A percentile compares a stretch with the other conserved stretches of the same genome.
Evolutionary conservation across 2,888 invertebrate genomes (phyloP).

Genomic region (Xanthia togata): DNA sequence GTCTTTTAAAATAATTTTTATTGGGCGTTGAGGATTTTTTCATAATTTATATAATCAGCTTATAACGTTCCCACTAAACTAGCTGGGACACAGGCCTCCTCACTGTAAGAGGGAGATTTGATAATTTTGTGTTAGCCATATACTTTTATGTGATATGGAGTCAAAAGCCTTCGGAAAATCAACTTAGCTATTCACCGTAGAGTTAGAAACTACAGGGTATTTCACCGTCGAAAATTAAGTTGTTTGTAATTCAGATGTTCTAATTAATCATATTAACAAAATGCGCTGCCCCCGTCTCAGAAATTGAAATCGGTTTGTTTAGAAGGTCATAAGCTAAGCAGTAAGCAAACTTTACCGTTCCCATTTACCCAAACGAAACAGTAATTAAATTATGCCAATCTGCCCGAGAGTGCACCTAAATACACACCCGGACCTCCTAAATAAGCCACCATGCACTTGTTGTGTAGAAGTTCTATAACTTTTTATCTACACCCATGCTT

Average conservation of each 20-base stretch:
- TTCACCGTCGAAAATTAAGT: not conserved
- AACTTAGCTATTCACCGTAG: not conserved
- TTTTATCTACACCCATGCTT: too few species aligned
- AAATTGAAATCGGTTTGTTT: conserved; percentile 7
- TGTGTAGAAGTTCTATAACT: too few species aligned
- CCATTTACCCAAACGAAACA: not conserved
- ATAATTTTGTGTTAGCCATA: too few species aligned
- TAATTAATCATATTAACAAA: not conserved
- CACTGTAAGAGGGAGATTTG: too few species aligned
- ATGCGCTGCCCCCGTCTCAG: not conserved
- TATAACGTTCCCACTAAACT: too few species aligned
- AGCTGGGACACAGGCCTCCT: too few species aligned
- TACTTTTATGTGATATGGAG: too few species aligned
- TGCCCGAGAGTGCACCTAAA: not conserved
- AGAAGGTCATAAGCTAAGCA: not conserved
- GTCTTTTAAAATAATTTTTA: not conserved
- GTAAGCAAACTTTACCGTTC: not conserved
- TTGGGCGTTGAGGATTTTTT: not conserved
- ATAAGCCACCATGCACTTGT: too few species aligned
- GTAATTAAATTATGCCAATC: not conserved
- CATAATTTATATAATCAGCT: too few species aligned
- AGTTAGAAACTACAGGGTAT: not conserved
- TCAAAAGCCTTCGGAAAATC: not conserved
- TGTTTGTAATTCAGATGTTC: not conserved
- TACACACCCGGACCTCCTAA: not conserved